These are phyloP conservation scores for Helobdella robusta DNA, from an alignment of 2,888 invertebrate genomes.

Conservation along the genomic window DNA sequence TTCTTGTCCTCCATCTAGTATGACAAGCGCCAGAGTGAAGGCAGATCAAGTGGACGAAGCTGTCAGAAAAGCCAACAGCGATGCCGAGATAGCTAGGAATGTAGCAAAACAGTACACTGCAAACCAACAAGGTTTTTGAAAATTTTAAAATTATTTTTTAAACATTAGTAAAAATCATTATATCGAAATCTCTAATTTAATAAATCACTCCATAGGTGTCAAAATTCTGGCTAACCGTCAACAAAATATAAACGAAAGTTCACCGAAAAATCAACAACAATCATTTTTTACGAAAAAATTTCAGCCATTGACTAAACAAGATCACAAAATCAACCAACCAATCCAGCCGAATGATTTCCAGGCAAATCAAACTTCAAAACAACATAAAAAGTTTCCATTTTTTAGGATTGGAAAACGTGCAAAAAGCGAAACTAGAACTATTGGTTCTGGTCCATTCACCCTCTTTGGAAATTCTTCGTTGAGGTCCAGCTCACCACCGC, in stretches of 20 bases:
- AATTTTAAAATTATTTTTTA: not conserved
- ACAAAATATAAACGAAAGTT: not conserved
- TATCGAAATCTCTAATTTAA: not conserved
- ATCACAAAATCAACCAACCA: no score
- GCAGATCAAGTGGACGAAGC: slow-evolving; percentile 24
- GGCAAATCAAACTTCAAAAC: not conserved
- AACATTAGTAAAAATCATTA: not conserved
- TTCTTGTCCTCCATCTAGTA: slow-evolving; percentile 51
- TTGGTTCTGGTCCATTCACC: not conserved
- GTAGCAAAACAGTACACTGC: slow-evolving; percentile 22
- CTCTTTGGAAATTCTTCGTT: not conserved
- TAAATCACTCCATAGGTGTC: slow-evolving; percentile 3
- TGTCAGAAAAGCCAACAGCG: slow-evolving; percentile 15
- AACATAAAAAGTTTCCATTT: slow-evolving; percentile 19
- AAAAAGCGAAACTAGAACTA: slow-evolving; percentile 21
- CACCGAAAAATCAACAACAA: not conserved
- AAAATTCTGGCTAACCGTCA: slow-evolving; percentile 27
- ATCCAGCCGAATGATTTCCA: no score
- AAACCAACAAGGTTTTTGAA: slow-evolving; percentile 8
- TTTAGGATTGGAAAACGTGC: slow-evolving; percentile 16
- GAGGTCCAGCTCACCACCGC: not conserved
- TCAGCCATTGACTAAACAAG: not conserved
- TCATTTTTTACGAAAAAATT: not conserved
- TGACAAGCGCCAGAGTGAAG: slow-evolving; percentile 27
- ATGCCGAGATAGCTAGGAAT: slow-evolving; percentile 23